Percentiles rank a stretch among this genome's conserved stretches.
phyloP scores from a whole-genome alignment of 2,113 vertebrate genomes.

The Girardinichthys multiradiatus region DNA sequence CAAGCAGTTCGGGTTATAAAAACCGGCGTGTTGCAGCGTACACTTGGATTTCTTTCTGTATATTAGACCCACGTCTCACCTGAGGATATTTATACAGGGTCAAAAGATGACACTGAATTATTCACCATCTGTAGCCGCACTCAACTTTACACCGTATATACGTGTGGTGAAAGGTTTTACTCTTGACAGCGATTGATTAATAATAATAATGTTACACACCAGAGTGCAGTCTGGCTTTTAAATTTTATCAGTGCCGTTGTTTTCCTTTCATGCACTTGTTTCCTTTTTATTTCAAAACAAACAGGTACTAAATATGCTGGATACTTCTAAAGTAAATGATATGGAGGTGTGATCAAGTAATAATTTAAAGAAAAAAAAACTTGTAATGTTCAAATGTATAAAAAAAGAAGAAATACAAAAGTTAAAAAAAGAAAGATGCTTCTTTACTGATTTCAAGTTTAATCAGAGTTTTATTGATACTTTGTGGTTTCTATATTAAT shows the following conservation, averaged over 20 bases:
- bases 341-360: slow-evolving; percentile 87
- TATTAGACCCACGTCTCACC: slow-evolving; percentile 88
- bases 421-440: slow-evolving; percentile 80
- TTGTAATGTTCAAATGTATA: slow-evolving; percentile 86
- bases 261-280: slow-evolving; percentile 58
- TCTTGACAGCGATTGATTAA: slow-evolving; percentile 80
- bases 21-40: slow-evolving; percentile 84
- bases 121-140: slow-evolving; percentile 82
- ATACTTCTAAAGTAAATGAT: slow-evolving; percentile 87
- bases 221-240: slow-evolving; percentile 61
- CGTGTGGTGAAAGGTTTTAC: slow-evolving; percentile 81
- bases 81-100: slow-evolving; percentile 93
- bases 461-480: slow-evolving; percentile 85
- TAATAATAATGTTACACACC: slow-evolving; percentile 68
- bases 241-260: slow-evolving; percentile 64
- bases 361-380: slow-evolving; percentile 77
- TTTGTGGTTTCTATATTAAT: slow-evolving; percentile 85
- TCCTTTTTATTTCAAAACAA: slow-evolving; percentile 84
- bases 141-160: slow-evolving; percentile 85
- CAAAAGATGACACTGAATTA: slow-evolving; percentile 95
- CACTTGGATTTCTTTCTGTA: slow-evolving; percentile 86
- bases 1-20: slow-evolving; percentile 84
- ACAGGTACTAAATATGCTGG: slow-evolving; percentile 93
- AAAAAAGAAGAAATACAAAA: slow-evolving; percentile 79
- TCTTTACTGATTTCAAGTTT: slow-evolving; percentile 86